Conservation (phyloP, 1,140 invertebrate genomes). For the Maconellicoccus hirsutus region DNA sequence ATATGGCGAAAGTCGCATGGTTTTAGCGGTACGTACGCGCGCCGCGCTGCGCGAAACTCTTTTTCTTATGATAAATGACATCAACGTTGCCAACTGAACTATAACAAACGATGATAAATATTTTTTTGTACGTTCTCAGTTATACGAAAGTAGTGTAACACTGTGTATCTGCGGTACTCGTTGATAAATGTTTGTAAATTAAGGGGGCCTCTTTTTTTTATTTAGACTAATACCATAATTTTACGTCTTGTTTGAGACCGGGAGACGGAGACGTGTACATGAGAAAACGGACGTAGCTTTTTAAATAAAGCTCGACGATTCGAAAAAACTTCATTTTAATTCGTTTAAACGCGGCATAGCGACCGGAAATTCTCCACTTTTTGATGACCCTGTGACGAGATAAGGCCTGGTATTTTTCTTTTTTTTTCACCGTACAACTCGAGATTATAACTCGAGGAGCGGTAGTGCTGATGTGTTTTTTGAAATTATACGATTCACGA, state of each 20-base stretch:
- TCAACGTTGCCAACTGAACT: conserved; percentile 22
- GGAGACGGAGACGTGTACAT: background rate
- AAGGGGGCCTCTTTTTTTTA: conserved; percentile 11
- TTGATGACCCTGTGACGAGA: background rate
- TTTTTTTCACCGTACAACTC: background rate
- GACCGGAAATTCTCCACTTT: background rate
- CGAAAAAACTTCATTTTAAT: conserved; percentile 1
- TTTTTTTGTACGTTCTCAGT: conserved; percentile 20
- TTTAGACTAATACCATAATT: conserved; percentile 4
- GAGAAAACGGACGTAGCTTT: background rate
- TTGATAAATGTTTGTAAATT: conserved; percentile 22
- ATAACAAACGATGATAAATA: conserved; percentile 22
- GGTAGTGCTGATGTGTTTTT: no score
- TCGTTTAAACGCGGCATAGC: background rate
- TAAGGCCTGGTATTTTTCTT: background rate
- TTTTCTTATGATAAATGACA: conserved; percentile 18
- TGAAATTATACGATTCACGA: background rate
- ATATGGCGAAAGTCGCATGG: background rate
- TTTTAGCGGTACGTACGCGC: background rate
- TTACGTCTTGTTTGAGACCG: background rate
- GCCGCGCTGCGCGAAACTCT: background rate
- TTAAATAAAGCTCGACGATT: background rate
- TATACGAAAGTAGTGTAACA: conserved; percentile 19
- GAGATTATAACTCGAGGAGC: no score
- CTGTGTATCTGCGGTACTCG: conserved; percentile 15